Evolutionary conservation across 2,113 vertebrate species (phyloP), one percentile per base, ranked within the genome.

Genomic region (Chamaetylas fuelleborni): DNA sequence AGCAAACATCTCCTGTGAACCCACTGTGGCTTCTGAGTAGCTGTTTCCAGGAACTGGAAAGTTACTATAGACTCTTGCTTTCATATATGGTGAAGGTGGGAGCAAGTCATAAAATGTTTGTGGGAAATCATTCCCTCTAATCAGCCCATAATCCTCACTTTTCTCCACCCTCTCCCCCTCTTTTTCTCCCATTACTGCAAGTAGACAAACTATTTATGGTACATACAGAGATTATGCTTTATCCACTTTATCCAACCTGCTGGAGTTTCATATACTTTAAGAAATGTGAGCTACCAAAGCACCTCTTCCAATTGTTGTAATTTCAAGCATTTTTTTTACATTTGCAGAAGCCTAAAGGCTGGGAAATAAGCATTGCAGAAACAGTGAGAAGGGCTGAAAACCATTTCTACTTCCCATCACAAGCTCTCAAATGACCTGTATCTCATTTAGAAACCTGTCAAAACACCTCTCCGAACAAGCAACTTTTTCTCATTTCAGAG

Each of bases 241-340:
- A 89, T 87, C 79, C 74, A 74, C 56, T 87, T 91, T 81, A 94
- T 72, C 72, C 90, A 94, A 73, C 81, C 54, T 91, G 47, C 80
- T 74, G 81, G 51, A 86, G 74, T 80, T 95, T 81, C 67, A 58
- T 34, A 26, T 83, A 56, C 64, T 92, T 91, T 25, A 93, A 87
- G 84, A 95, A 94, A 95, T 64, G 84, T 6, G 50, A 96, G 70
- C 86, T 93, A 93, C 47, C 67, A 92, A 91, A 81, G 62, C 90
- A 83, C 81, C 86, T 81, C 69, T 94, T 96, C 69, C 57, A 70
- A 83, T 77, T 93, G 81, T 90, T 86, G 64, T 89, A 47, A 90
- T 93, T 93, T 94, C 60, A 60, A 92, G 74, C 90, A 90, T 88
- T 90, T 89, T 54, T 95, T 54, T 95, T 92, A 73, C 51, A 47